Evolutionary conservation across 2,797 vertebrate genomes (phyloP).

Genomic region (Catamblyrhynchus diadema): DNA sequence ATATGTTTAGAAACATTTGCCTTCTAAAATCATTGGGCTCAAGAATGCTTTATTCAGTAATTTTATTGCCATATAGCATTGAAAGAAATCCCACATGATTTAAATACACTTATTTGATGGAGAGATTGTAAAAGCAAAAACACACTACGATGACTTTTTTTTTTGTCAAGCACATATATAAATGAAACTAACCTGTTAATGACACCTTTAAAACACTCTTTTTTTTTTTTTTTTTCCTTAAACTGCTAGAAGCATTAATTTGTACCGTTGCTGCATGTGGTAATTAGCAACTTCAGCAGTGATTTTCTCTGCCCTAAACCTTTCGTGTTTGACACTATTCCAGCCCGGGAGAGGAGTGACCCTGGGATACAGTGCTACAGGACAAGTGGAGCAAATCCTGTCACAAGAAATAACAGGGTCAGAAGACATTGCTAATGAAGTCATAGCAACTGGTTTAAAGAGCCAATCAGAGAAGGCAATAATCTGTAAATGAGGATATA

Average conservation of each 20-base stretch:
- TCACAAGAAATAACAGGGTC: slow-evolving; percentile 86
- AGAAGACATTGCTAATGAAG: slow-evolving; percentile 84
- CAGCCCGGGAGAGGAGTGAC: slow-evolving; percentile 75
- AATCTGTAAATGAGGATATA: slow-evolving; percentile 85
- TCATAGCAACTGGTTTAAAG: slow-evolving; percentile 81
- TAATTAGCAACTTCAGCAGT: slow-evolving; percentile 69
- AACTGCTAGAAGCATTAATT: slow-evolving; percentile 61
- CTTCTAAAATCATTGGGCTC: neutral
- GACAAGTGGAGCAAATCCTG: slow-evolving; percentile 80
- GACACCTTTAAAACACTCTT: slow-evolving; percentile 72
- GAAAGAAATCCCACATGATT: neutral
- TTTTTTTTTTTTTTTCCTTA: neutral
- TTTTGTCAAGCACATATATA: slow-evolving; percentile 47
- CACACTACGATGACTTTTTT: neutral
- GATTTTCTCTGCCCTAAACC: slow-evolving; percentile 66
- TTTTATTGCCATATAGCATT: neutral
- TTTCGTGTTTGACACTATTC: slow-evolving; percentile 73
- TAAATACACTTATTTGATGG: slow-evolving; percentile 5
- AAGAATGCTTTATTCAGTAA: neutral
- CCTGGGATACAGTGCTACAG: slow-evolving; percentile 76
- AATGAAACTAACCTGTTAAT: slow-evolving; percentile 77
- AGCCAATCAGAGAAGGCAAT: slow-evolving; percentile 81
- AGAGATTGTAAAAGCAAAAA: slow-evolving; percentile 35
- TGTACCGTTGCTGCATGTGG: slow-evolving; percentile 63
- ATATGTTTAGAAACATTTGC: neutral